Conservation (phyloP, 2,113 vertebrate genomes). For the Peromyscus polionotus region DNA sequence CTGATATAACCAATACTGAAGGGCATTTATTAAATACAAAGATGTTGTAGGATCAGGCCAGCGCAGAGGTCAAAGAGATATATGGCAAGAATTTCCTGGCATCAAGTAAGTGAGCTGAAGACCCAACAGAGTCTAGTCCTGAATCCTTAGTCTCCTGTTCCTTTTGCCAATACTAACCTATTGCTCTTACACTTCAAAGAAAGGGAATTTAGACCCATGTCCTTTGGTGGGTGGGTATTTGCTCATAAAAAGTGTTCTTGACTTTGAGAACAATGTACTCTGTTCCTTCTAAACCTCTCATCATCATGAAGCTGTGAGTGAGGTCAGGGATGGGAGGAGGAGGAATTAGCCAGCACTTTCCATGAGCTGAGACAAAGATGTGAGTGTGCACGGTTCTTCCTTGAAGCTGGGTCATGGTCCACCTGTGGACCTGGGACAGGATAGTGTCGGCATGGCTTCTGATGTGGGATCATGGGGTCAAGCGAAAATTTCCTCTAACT, state of each 20-base stretch:
- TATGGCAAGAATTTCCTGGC: slow-evolving; percentile 55
- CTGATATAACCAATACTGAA: fast-evolving
- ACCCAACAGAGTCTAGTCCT: neutral
- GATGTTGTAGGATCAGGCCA: neutral
- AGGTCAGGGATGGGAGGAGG: neutral
- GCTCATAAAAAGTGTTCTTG: neutral
- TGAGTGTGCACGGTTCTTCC: neutral
- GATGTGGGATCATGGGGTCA: neutral
- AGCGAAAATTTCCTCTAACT: neutral
- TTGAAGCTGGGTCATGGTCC: too few species aligned
- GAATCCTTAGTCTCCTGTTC: too few species aligned
- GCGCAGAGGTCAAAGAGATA: slow-evolving; percentile 43
- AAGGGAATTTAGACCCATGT: neutral
- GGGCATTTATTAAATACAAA: fast-evolving
- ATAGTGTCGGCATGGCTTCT: neutral
- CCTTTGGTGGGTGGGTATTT: neutral
- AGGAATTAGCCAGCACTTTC: neutral
- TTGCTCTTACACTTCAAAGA: fast-evolving
- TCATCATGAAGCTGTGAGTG: neutral
- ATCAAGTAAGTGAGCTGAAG: slow-evolving; percentile 35
- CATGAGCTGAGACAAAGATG: neutral
- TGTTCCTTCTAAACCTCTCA: neutral
- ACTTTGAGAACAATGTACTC: neutral
- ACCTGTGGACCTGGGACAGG: too few species aligned
- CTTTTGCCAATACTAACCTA: fast-evolving